Evolutionary conservation across 2,797 vertebrate genomes (phyloP).

Genomic region (Macrochelys suwanniensis): DNA sequence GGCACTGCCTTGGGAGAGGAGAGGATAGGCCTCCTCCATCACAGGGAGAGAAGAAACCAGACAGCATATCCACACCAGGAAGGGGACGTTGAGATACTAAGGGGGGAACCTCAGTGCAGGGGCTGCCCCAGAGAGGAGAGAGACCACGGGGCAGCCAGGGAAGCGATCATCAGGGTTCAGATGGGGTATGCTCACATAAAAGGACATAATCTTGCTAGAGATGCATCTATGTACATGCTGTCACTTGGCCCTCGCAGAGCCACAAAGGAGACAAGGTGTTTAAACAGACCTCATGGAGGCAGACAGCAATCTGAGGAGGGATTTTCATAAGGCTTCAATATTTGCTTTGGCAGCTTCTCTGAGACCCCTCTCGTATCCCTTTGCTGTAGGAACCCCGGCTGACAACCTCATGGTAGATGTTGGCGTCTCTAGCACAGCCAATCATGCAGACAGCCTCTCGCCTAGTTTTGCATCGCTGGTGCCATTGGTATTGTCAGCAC

Average conservation of each 20-base stretch:
- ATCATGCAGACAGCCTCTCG: neutral
- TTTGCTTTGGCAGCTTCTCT: neutral
- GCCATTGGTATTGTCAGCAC: neutral
- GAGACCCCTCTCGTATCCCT: neutral
- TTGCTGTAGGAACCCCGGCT: neutral
- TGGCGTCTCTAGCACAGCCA: neutral
- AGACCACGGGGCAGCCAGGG: neutral
- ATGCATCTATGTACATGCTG: neutral
- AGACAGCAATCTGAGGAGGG: neutral
- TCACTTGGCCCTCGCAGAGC: neutral
- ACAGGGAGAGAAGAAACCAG: rapidly evolving
- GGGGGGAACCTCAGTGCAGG: neutral
- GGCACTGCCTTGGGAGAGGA: neutral
- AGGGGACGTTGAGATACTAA: rapidly evolving
- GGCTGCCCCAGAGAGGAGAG: neutral
- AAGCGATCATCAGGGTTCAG: neutral
- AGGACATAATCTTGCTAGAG: neutral
- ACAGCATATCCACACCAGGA: neutral
- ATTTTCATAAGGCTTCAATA: neutral
- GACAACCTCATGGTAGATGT: neutral
- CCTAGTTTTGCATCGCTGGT: neutral
- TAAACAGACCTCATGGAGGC: neutral
- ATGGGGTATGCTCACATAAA: neutral
- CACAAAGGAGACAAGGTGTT: neutral
- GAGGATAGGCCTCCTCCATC: neutral